These are phyloP conservation scores for Ectemnius cavifrons DNA, from an alignment of 2,888 invertebrate genomes.

Conservation along the genomic window DNA sequence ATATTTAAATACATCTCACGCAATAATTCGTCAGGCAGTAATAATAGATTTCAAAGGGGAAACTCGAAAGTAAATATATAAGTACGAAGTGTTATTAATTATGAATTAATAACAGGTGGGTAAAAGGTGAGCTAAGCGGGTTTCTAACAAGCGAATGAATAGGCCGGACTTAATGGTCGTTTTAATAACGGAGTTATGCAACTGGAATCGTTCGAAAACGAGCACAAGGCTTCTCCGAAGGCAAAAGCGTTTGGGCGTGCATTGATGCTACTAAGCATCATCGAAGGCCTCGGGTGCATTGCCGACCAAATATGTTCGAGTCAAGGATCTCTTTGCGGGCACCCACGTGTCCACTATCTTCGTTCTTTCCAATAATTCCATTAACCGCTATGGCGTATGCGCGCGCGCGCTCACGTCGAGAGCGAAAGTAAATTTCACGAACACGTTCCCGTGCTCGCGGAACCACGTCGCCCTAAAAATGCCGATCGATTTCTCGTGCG, in stretches of 20 bases:
- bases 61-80: slow-evolving; percentile 28
- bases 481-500: slow-evolving; percentile 2
- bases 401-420: background rate
- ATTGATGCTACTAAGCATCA: slow-evolving; percentile 27
- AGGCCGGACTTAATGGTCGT: slow-evolving; percentile 56
- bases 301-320: slow-evolving; percentile 50
- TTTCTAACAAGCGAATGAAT: slow-evolving; percentile 44
- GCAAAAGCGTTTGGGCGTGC: too few species aligned
- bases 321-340: slow-evolving; percentile 14
- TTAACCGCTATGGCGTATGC: slow-evolving; percentile 2
- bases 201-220: slow-evolving; percentile 60
- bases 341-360: slow-evolving; percentile 14
- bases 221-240: slow-evolving; percentile 66
- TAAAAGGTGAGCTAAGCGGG: slow-evolving; percentile 9
- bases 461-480: slow-evolving; percentile 6
- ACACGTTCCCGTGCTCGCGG: background rate
- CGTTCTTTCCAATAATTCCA: background rate
- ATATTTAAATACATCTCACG: too few species aligned
- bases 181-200: slow-evolving; percentile 69
- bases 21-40: too few species aligned
- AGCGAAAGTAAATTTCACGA: slow-evolving; percentile 1
- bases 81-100: slow-evolving; percentile 21
- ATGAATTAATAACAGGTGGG: slow-evolving; percentile 41
- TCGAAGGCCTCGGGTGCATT: slow-evolving; percentile 44
- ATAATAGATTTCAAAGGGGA: background rate